These are phyloP conservation scores for Ochotona princeps DNA, from an alignment of 2,113 vertebrate species.

Conservation along the genomic window DNA sequence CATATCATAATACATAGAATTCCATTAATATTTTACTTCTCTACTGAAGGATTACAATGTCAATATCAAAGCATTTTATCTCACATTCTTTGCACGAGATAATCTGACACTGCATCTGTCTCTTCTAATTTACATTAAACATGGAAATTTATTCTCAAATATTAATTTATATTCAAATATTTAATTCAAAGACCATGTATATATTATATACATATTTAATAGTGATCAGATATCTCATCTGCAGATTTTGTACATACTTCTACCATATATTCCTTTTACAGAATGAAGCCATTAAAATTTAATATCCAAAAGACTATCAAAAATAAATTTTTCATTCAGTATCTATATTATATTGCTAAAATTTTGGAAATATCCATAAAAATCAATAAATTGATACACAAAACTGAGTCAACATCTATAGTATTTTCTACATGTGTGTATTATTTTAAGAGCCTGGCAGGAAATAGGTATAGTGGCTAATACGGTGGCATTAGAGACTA, in stretches of 20 bases:
- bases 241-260: background rate
- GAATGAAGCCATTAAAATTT: background rate
- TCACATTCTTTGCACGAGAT: background rate
- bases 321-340: background rate
- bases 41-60: background rate
- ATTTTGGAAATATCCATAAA: background rate
- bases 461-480: too few species aligned
- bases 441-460: background rate
- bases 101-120: conserved; percentile 2
- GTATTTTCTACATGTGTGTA: background rate
- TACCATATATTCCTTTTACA: background rate
- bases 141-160: conserved; percentile 17
- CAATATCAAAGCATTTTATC: background rate
- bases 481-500: too few species aligned
- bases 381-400: background rate
- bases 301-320: background rate
- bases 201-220: background rate
- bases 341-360: conserved; percentile 15
- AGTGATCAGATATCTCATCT: background rate
- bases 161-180: too few species aligned
- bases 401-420: background rate
- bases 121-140: conserved; percentile 43
- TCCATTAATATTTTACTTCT: background rate
- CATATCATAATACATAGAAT: background rate
- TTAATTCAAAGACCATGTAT: background rate